Percentiles rank a stretch among this genome's conserved stretches.
Evolutionary conservation across 2,888 invertebrate species (phyloP).

Genomic region (Adela reaumurella): DNA sequence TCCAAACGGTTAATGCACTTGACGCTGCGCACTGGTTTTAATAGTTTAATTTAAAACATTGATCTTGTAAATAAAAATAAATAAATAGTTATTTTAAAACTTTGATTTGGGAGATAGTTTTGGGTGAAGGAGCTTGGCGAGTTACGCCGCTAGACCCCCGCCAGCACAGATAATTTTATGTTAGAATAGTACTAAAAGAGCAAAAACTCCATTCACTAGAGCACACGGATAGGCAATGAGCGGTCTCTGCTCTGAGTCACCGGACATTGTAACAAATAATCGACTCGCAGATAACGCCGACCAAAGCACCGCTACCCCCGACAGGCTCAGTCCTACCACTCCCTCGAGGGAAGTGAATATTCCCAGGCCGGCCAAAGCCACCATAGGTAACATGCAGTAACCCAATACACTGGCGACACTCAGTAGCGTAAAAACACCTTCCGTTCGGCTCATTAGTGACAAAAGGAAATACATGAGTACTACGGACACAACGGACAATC

Average conservation of each 20-base stretch:
- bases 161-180: conserved; percentile 1
- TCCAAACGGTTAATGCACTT: no score
- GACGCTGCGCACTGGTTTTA: no score
- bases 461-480: conserved; percentile 84
- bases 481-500: conserved; percentile 86
- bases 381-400: conserved; percentile 90
- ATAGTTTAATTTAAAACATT: not conserved
- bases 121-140: no score
- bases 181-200: conserved; percentile 87
- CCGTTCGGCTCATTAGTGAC: conserved; percentile 71
- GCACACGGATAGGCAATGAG: conserved; percentile 91
- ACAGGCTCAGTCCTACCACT: conserved; percentile 62
- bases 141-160: no score
- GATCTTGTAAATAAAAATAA: conserved; percentile 2
- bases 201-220: conserved; percentile 89
- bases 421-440: conserved; percentile 68
- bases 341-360: conserved; percentile 77
- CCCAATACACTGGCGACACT: conserved; percentile 87
- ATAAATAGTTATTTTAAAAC: conserved; percentile 6
- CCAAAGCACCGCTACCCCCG: conserved; percentile 75
- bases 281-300: conserved; percentile 90
- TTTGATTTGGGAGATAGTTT: no score
- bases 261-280: conserved; percentile 86
- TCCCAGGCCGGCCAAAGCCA: conserved; percentile 76
- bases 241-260: conserved; percentile 80